phyloP scores from a whole-genome alignment of 2,888 invertebrate genomes.

The Xanthostigma xanthostigma region DNA sequence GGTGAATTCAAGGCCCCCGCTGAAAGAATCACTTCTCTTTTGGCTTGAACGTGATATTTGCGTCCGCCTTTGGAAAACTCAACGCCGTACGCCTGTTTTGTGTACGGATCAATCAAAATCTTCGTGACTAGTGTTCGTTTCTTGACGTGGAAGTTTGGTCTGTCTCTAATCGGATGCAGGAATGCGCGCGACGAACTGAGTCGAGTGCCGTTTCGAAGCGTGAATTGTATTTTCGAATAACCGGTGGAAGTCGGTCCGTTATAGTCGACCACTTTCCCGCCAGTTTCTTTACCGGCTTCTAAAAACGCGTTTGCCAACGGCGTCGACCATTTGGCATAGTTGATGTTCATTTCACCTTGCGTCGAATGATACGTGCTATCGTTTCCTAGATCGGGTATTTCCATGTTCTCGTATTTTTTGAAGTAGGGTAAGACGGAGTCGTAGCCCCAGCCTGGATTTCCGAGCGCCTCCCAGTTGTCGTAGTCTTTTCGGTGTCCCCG shows the following conservation, averaged over 20 bases:
- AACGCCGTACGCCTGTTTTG: constrained; percentile 29
- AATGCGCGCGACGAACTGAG: constrained; percentile 36
- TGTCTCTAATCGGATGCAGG: constrained; percentile 27
- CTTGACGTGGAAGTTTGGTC: constrained; percentile 36
- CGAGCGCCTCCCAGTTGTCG: constrained; percentile 71
- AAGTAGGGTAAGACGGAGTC: constrained; percentile 70
- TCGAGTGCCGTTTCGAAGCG: constrained; percentile 32
- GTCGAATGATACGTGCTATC: constrained; percentile 32
- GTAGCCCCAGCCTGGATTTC: constrained; percentile 54
- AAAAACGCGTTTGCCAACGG: constrained; percentile 46
- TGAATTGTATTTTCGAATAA: constrained; percentile 35
- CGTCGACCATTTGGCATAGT: constrained; percentile 40
- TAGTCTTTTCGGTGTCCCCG: constrained; percentile 77
- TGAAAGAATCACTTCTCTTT: constrained; percentile 42
- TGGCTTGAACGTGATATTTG: constrained; percentile 25
- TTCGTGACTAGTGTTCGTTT: constrained; percentile 33
- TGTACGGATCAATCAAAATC: constrained; percentile 28
- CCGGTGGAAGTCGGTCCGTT: constrained; percentile 42
- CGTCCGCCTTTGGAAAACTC: constrained; percentile 25
- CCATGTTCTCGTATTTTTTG: constrained; percentile 72
- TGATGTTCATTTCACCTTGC: constrained; percentile 39
- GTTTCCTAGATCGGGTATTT: constrained; percentile 57
- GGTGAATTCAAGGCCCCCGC: constrained; percentile 57
- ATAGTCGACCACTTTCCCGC: constrained; percentile 49
- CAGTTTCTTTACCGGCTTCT: constrained; percentile 43